Conservation (phyloP, 2,797 vertebrate species). For the Darevskia mixta region DNA sequence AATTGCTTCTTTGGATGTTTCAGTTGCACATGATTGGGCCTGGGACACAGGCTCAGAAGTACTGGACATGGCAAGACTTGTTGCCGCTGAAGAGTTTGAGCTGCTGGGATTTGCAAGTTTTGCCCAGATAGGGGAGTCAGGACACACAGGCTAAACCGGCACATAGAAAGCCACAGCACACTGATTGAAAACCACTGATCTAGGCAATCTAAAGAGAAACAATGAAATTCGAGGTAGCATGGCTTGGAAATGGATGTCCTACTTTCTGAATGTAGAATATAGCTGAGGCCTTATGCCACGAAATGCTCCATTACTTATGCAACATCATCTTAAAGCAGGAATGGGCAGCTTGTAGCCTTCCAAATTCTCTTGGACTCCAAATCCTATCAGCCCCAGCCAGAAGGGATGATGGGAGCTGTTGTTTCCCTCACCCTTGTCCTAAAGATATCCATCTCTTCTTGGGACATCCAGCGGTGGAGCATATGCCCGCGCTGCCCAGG, state of each 20-base stretch:
- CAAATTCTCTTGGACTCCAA: neutral
- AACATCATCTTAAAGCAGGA: neutral
- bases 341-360: neutral
- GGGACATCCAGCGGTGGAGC: neutral
- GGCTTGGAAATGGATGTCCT: neutral
- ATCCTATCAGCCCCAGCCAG: neutral
- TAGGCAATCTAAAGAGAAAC: neutral
- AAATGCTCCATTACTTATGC: neutral
- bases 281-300: too few species aligned
- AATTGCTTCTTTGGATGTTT: constrained; percentile 25
- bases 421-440: neutral
- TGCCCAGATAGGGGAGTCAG: neutral
- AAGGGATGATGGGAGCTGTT: neutral
- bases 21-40: constrained; percentile 27
- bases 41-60: neutral
- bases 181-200: neutral
- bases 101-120: neutral
- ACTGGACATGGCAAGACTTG: neutral
- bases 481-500: too few species aligned
- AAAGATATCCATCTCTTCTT: neutral
- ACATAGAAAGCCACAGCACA: neutral
- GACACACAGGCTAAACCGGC: neutral
- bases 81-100: constrained; percentile 1
- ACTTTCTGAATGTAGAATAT: too few species aligned
- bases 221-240: neutral